Percentiles rank a stretch among this genome's conserved stretches.
Conservation (phyloP, 2,113 vertebrate species). For the Limanda limanda region DNA sequence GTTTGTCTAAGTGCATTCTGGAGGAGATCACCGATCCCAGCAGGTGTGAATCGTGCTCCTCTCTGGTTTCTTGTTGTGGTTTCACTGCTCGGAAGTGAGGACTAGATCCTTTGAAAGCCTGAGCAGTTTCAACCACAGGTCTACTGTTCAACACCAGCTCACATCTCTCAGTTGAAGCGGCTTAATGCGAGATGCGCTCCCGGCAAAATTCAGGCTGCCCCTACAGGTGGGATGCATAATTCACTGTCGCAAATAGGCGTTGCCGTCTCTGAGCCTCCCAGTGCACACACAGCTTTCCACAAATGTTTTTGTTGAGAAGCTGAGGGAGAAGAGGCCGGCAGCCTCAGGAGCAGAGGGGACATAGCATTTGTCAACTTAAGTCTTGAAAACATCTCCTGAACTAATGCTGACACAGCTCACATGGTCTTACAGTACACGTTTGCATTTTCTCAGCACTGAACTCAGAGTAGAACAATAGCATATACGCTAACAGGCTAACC, state of each 20-base stretch:
- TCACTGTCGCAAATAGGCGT: no score
- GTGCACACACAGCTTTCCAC: no score
- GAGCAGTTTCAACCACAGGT: neutral
- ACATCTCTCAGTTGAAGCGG: neutral
- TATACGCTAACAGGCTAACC: neutral
- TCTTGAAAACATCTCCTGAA: no score
- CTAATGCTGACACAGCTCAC: no score
- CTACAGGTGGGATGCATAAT: no score
- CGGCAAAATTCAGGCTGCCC: neutral
- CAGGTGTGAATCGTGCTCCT: slow-evolving; percentile 55
- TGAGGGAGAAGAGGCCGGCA: no score
- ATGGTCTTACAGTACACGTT: no score
- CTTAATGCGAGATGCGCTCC: neutral
- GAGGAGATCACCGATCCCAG: slow-evolving; percentile 60
- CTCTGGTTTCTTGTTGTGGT: slow-evolving; percentile 10
- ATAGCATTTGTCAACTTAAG: no score
- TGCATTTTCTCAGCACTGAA: no score
- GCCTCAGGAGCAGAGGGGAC: no score
- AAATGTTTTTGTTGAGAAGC: no score
- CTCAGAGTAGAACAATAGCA: neutral
- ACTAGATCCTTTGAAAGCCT: slow-evolving; percentile 43
- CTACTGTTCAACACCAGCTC: slow-evolving; percentile 47
- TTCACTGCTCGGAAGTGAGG: slow-evolving; percentile 18
- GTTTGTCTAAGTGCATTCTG: slow-evolving; percentile 61
- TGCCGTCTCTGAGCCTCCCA: no score